Percentiles rank a stretch among this genome's conserved stretches.
These are phyloP conservation scores for Pogonocichla stellata DNA, from an alignment of 2,113 vertebrate genomes.

Conservation along the genomic window DNA sequence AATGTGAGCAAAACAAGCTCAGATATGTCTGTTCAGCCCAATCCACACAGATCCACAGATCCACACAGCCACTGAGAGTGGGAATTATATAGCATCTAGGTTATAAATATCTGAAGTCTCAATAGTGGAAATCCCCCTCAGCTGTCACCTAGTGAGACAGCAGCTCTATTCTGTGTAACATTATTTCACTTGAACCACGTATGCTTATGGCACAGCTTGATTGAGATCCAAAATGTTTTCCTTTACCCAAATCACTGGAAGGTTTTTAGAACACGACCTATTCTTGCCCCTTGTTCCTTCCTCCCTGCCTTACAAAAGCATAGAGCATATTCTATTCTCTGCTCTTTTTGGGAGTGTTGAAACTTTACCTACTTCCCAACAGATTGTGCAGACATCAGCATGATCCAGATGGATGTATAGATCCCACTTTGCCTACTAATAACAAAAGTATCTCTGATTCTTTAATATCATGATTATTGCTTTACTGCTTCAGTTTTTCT, in stretches of 20 bases:
- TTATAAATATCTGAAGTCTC: neutral
- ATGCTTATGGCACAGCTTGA: neutral
- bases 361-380: neutral
- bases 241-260: neutral
- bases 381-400: neutral
- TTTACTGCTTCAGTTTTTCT: neutral
- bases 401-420: neutral
- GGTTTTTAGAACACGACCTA: neutral
- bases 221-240: neutral
- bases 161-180: neutral
- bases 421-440: neutral
- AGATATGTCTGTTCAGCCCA: neutral
- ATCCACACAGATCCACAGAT: neutral
- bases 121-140: neutral
- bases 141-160: neutral
- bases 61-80: neutral
- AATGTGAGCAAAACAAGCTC: conserved; percentile 19
- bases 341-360: neutral
- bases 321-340: neutral
- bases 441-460: neutral
- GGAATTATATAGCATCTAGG: neutral
- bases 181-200: neutral
- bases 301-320: neutral
- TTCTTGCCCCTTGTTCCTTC: neutral
- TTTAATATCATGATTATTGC: neutral